These are phyloP conservation scores for Panonychus citri DNA, from an alignment of 1,140 invertebrate species.

Conservation along the genomic window DNA sequence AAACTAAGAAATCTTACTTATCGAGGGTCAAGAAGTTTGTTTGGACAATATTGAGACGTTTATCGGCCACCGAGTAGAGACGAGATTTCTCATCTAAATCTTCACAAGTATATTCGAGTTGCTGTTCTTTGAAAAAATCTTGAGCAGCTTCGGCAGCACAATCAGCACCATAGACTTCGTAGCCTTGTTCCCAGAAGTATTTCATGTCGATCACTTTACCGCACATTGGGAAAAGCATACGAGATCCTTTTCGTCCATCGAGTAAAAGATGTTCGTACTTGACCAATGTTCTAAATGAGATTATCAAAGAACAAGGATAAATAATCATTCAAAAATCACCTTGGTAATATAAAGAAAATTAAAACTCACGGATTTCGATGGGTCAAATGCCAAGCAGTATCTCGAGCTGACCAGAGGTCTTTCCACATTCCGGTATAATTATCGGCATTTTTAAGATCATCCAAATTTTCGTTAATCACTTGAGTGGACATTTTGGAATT, in stretches of 20 bases:
- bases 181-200: constrained; percentile 1
- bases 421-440: constrained; percentile 5
- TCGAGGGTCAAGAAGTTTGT: constrained; percentile 4
- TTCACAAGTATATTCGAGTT: neutral
- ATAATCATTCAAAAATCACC: neutral
- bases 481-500: no score
- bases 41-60: constrained; percentile 2
- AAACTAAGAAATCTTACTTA: neutral
- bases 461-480: neutral
- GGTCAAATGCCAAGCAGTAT: constrained; percentile 8
- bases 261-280: constrained; percentile 1
- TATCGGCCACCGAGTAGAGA: neutral
- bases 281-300: neutral
- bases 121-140: constrained; percentile 4
- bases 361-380: constrained; percentile 6
- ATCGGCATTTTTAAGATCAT: neutral
- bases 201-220: constrained; percentile 8
- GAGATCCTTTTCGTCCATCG: neutral
- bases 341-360: neutral
- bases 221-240: constrained; percentile 3
- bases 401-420: constrained; percentile 1
- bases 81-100: neutral
- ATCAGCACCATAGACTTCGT: constrained; percentile 2
- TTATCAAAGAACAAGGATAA: no score
- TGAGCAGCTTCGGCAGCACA: constrained; percentile 1